phyloP scores from a whole-genome alignment of 1,140 invertebrate species.

The Neotoxoptera formosana region DNA sequence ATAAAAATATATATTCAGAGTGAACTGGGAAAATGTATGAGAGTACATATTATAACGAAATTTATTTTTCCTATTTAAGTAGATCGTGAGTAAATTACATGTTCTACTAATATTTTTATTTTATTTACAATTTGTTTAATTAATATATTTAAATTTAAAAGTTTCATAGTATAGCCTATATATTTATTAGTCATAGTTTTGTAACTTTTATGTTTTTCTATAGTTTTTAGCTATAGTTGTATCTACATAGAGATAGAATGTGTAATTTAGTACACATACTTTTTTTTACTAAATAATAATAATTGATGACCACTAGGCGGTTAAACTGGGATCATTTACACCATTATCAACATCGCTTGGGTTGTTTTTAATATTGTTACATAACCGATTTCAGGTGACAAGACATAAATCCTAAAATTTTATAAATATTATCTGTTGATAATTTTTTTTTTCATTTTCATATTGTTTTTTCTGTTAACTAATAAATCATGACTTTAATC shows the following conservation, averaged over 20 bases:
- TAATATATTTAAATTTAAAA: neutral
- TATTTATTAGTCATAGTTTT: neutral
- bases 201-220: neutral
- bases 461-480: constrained; percentile 18
- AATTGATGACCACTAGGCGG: neutral
- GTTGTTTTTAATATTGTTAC: constrained; percentile 22
- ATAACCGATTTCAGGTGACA: constrained; percentile 41
- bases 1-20: neutral
- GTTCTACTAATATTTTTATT: neutral
- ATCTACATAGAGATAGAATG: too few species aligned
- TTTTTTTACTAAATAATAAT: neutral
- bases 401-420: constrained; percentile 41
- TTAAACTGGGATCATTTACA: constrained; percentile 20
- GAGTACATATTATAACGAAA: neutral
- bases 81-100: neutral
- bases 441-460: neutral
- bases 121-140: neutral
- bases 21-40: neutral
- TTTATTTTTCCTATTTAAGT: neutral
- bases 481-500: constrained; percentile 48
- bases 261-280: neutral
- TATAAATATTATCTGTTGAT: constrained; percentile 29
- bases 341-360: neutral
- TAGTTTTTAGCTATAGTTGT: neutral
- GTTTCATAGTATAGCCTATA: neutral